Base-by-base conservation (phyloP, 2,797 vertebrate species). In the Danio albolineatus region DNA sequence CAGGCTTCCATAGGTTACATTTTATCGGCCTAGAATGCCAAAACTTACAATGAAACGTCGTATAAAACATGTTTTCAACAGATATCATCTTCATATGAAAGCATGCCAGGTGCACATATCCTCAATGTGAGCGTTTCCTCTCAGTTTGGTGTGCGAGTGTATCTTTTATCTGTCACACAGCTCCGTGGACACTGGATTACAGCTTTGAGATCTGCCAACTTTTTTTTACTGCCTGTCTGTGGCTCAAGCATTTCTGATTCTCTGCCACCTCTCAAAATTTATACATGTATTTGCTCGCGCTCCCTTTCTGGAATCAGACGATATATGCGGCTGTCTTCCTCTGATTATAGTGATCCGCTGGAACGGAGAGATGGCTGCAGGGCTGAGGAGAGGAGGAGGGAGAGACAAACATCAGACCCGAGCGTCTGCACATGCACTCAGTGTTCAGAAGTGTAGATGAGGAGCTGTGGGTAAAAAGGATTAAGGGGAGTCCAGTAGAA, bases 301-400 rank as follows among this genome's bases (percentile, higher is more conserved):
- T 53, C 67, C 21, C 16, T 72, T 39, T 73, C 70, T 76, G 38
- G 67, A 60, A 82, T 79, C 79, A 41, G 76, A 73, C 71, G 48
- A 84, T 82, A 72, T 76, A 81, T 75, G 46, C 28, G 46, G 16
- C 83, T 80, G 80, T 78, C 85, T 85, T 85, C 62, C 69, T 76
- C 66, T 12, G 65, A 87, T 88, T 84, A 83, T 16, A 76, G 76
- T 83, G 76, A 83, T 83, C 71, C 71, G 17, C 36, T 79, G 81
- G 81, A 83, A 79, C 81, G 56, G 78, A 75, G 71, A 71, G 77
- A 80, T 49, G 57, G 75, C 73, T 76, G 80, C 70, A 60, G 81
- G 66, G 65, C 62, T 48, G 46, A 10, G 39, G 73, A 61, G 75
- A 62, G 79, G n/a, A 54, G 41, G 43, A 60, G 56, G 54, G 65